Percentiles rank a stretch among this genome's conserved stretches.
These are phyloP conservation scores for Lochmaea capreae DNA, from an alignment of 2,888 invertebrate species.

Conservation along the genomic window DNA sequence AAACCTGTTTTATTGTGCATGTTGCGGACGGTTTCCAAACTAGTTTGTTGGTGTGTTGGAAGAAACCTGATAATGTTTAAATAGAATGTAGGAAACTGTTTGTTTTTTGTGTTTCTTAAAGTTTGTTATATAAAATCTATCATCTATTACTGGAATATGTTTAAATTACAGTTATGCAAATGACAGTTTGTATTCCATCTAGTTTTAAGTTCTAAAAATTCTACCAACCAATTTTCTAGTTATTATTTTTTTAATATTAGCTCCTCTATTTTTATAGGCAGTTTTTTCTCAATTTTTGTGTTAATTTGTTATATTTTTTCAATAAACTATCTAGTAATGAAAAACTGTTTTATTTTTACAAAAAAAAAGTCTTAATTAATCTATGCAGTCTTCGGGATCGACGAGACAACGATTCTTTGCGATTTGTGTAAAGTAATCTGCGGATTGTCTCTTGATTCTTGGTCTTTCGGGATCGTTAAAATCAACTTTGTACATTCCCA, in stretches of 20 bases:
- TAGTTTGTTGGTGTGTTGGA: too few relatives aligned
- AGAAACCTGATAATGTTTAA: not conserved
- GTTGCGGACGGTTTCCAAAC: too few relatives aligned
- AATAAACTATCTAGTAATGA: too few relatives aligned
- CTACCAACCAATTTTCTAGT: too few relatives aligned
- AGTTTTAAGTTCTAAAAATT: too few relatives aligned
- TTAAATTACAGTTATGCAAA: too few relatives aligned
- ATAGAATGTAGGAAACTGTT: not conserved
- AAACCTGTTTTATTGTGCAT: too few relatives aligned
- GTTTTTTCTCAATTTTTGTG: too few relatives aligned
- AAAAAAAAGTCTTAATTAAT: slow-evolving; percentile 9
- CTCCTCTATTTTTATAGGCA: too few relatives aligned
- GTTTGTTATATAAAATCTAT: not conserved
- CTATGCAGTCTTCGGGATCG: slow-evolving; percentile 25
- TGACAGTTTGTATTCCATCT: too few relatives aligned
- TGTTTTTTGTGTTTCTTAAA: not conserved
- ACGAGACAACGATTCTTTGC: slow-evolving; percentile 41
- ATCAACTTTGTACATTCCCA: slow-evolving; percentile 45
- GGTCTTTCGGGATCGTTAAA: slow-evolving; percentile 44
- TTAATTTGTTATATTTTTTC: too few relatives aligned
- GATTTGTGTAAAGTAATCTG: slow-evolving; percentile 40
- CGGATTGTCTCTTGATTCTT: slow-evolving; percentile 42
- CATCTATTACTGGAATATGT: not conserved
- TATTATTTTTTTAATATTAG: too few relatives aligned
- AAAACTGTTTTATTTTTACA: not conserved